Evolutionary conservation across 2,113 vertebrate species (phyloP).

Genomic region (Saimiri boliviensis): DNA sequence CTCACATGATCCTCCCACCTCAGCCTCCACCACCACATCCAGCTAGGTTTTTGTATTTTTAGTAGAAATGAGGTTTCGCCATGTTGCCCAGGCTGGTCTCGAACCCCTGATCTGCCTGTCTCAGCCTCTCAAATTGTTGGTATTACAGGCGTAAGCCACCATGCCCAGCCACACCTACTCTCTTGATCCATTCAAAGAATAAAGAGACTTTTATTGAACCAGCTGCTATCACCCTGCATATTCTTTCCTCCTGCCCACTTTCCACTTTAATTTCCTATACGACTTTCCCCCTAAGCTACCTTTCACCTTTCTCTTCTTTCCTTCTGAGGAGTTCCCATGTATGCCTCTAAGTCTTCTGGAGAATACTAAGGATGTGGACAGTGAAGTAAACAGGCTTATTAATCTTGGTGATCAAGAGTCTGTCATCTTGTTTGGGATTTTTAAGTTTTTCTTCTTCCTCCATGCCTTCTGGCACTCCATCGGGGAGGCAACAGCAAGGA

Average conservation of each 20-base stretch:
- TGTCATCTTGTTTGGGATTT: neutral
- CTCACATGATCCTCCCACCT: too few species aligned
- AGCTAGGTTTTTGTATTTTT: too few species aligned
- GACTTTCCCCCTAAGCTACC: neutral
- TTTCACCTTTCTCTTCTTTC: neutral
- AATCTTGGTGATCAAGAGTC: neutral
- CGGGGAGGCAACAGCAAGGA: neutral
- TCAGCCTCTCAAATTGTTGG: too few species aligned
- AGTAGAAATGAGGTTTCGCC: too few species aligned
- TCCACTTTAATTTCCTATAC: conserved; percentile 27
- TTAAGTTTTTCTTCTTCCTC: neutral
- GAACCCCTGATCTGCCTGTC: too few species aligned
- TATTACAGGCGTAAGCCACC: too few species aligned
- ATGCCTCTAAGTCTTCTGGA: neutral
- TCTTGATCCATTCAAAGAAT: neutral
- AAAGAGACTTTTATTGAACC: neutral
- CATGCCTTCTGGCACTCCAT: neutral
- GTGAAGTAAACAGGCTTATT: neutral
- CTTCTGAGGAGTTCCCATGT: neutral
- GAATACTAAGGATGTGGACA: neutral
- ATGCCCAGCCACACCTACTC: neutral
- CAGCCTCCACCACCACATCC: too few species aligned
- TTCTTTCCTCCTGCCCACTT: neutral
- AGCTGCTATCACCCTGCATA: neutral
- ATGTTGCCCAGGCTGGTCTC: too few species aligned